Evolutionary conservation across 2,113 vertebrate genomes (phyloP), one percentile per base, ranked within the genome.

Genomic region (Hippocampus mohnikei): DNA sequence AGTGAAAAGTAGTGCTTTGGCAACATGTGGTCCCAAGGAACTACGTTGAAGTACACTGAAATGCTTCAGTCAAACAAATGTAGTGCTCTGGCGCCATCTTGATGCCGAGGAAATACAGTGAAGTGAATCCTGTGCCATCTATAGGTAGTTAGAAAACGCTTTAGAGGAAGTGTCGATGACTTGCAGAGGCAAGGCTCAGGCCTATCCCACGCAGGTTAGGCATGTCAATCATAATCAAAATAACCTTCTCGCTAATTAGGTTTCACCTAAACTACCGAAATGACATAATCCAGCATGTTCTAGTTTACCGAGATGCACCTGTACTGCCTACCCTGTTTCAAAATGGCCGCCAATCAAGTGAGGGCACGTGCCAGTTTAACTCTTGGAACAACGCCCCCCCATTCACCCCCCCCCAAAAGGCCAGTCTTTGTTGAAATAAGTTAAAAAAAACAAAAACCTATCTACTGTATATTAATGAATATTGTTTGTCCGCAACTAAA

Each of bases 401-500:
- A 37, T 37, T 37, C 33, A 37, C 33, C 33, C 33, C 33, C 33
- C 5, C 5, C 33, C 41, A 61, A 94, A 21, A 55, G 52, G n/a
- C 21, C 52, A 55, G 81, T 79, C 73, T 53, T 58, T 58, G 23
- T 78, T 78, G 80, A 79, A 89, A 90, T 90, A 91, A 88, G 80
- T 91, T 90, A 60, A 85, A 80, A 80, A 78, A 75, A 70, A 80
- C 81, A 78, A 94, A 37, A 37, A 37, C 87, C 92, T 92, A 73
- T 70, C 89, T 83, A 37, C 33, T 37, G 33, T 37, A 71, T 94
- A 93, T 94, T 92, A 93, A 94, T 93, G 94, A 92, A 91, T 93
- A 91, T 83, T 87, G 92, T 92, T 91, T 86, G 84, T 93, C 93
- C 91, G 78, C 87, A 89, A 60, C 58, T 18, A 60, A 80, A 83